Base-by-base conservation (phyloP, 2,888 invertebrate species). In the Watsonalla cultraria region DNA sequence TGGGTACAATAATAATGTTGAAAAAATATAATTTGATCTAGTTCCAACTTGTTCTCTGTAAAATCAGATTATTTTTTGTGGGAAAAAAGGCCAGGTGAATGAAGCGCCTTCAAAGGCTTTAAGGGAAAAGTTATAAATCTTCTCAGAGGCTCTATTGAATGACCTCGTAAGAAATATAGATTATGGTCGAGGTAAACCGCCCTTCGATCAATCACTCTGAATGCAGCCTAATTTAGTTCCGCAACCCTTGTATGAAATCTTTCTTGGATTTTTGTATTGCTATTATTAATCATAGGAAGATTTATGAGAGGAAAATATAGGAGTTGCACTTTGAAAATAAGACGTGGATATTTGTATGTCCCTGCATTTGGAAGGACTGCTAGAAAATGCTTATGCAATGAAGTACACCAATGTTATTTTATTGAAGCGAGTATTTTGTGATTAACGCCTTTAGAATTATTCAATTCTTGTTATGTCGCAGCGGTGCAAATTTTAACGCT, bases 191-290 rank as follows among this genome's bases (percentile, higher is more conserved):
- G 65, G 65, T 66, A 65, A 63, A 56, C 53, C 54, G 63, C 58
- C 62, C 60, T 59, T 58, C 68, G 62, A 75, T 75, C 72, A 73
- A 73, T 73, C 74, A 72, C 65, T 57, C 51, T 60, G 58, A 61
- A 68, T 71, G 67, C 62, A 61, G 66, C 60, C 69, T 72, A 68
- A 73, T 72, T 71, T 69, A 66, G 60, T 66, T 64, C 60, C 48
- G 54, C 56, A 61, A 58, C 57, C 67, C 67, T 66, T 65, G 58
- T 60, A 58, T 58, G 54, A 51, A 47, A 57, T 53, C 55, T 50
- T 13, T 14, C 54, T 53, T 46, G 54, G 54, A 53, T 58, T 59
- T 59, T 57, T 64, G 58, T 50, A 52, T 52, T 58, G 54, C 46
- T 58, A 58, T 60, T 59, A 61, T 62, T 51, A 52, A 42, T 48